A percentile compares a stretch with the other conserved stretches of the same genome.
phyloP scores from a whole-genome alignment of 2,113 vertebrate species.

The Dipodomys stephensi region DNA sequence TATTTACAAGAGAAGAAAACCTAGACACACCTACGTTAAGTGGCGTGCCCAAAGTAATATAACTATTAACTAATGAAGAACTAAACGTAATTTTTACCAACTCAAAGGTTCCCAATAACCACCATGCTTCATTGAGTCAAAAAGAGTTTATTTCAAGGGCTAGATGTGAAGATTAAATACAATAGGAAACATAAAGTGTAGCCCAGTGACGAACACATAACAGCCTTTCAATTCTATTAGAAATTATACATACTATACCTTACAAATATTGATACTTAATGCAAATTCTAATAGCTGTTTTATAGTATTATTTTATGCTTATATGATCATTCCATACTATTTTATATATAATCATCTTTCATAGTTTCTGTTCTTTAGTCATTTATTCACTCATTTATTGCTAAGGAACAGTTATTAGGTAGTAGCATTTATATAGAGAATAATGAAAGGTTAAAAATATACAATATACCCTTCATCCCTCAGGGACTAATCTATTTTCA shows the following conservation, averaged over 20 bases:
- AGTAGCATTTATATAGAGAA: slow-evolving; percentile 1
- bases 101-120: slow-evolving; percentile 32
- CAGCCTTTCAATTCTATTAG: slow-evolving; percentile 46
- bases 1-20: slow-evolving; percentile 42
- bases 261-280: slow-evolving; percentile 7
- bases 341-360: slow-evolving; percentile 38
- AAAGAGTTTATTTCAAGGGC: not conserved
- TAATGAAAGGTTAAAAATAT: slow-evolving; percentile 31
- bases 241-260: too few species aligned
- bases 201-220: not conserved
- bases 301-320: not conserved
- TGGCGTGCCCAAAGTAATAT: not conserved
- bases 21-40: not conserved
- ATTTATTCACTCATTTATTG: not conserved
- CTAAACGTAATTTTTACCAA: slow-evolving; percentile 53
- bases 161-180: slow-evolving; percentile 28
- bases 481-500: slow-evolving; percentile 5
- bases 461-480: slow-evolving; percentile 4
- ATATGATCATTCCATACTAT: not conserved
- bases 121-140: not conserved
- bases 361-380: not conserved
- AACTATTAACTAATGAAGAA: not conserved
- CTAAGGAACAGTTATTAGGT: slow-evolving; percentile 49
- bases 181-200: slow-evolving; percentile 29
- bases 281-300: slow-evolving; percentile 24